Conservation (phyloP, 2,888 invertebrate species). For the Oxycera nigricornis region DNA sequence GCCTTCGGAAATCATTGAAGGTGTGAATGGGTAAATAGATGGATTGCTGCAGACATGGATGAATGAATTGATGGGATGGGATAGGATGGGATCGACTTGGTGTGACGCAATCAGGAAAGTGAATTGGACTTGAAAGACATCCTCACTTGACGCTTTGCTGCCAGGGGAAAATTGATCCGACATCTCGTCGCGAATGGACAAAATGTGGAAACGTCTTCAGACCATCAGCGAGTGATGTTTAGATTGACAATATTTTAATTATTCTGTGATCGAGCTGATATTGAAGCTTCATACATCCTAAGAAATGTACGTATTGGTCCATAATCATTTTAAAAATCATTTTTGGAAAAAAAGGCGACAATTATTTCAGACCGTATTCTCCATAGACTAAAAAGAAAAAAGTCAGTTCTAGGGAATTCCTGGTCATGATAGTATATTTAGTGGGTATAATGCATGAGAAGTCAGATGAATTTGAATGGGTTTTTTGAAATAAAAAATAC, state of each 20-base stretch:
- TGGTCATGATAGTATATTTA: too few relatives aligned
- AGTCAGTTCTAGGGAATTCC: too few relatives aligned
- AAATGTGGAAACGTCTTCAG: not conserved
- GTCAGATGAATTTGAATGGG: too few relatives aligned
- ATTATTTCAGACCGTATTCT: too few relatives aligned
- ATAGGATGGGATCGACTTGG: not conserved
- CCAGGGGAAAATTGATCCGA: not conserved
- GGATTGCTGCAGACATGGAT: conserved; percentile 12
- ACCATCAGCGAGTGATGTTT: conserved; percentile 14
- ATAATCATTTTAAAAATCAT: too few relatives aligned
- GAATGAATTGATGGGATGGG: conserved; percentile 8
- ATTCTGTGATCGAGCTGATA: conserved; percentile 2
- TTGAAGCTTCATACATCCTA: too few relatives aligned
- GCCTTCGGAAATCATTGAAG: conserved; percentile 34
- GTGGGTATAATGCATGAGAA: too few relatives aligned
- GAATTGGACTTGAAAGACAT: conserved; percentile 32
- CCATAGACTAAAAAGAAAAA: too few relatives aligned
- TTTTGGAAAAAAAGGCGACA: too few relatives aligned
- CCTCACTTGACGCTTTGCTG: not conserved
- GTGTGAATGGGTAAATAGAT: not conserved
- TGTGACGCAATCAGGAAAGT: not conserved
- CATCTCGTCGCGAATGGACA: not conserved
- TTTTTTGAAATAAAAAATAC: too few relatives aligned
- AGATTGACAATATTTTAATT: conserved; percentile 33
- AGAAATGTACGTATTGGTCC: too few relatives aligned